These are phyloP conservation scores for Philonicus albiceps DNA, from an alignment of 2,888 invertebrate species.

Conservation along the genomic window DNA sequence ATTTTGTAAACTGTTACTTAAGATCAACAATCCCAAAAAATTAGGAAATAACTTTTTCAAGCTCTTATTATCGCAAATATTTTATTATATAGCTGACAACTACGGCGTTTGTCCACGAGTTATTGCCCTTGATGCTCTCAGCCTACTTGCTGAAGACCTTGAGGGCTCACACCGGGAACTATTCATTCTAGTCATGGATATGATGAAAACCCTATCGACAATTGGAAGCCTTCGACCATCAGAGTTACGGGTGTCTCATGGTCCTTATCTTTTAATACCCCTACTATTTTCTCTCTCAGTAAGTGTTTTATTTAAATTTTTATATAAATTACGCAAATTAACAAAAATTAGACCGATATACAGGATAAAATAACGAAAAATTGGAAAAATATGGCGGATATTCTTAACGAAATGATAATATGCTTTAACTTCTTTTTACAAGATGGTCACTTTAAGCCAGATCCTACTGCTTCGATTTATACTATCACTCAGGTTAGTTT, in stretches of 20 bases:
- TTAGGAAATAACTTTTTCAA: too few relatives aligned
- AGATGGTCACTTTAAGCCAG: constrained; percentile 27
- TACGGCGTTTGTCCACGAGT: constrained; percentile 40
- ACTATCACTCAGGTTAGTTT: not conserved
- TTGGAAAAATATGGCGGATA: constrained; percentile 45
- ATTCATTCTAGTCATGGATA: constrained; percentile 43
- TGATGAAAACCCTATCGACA: constrained; percentile 47
- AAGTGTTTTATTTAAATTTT: not conserved
- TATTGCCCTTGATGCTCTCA: constrained; percentile 47
- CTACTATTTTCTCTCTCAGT: constrained; percentile 44
- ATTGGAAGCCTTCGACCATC: constrained; percentile 46
- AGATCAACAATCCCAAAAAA: too few relatives aligned
- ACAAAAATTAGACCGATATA: not conserved
- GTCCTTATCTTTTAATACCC: constrained; percentile 47
- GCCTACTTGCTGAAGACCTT: constrained; percentile 44
- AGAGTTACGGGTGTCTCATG: constrained; percentile 47
- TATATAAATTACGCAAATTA: not conserved
- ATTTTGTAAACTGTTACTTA: too few relatives aligned
- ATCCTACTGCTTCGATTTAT: not conserved
- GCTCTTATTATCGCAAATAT: too few relatives aligned
- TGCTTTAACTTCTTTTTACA: constrained; percentile 29
- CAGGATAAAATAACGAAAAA: constrained; percentile 41
- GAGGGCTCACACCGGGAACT: constrained; percentile 41
- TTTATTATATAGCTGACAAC: constrained; percentile 41
- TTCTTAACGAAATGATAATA: constrained; percentile 47